phyloP scores from a whole-genome alignment of 2,888 invertebrate species.

The Harmothoe impar region DNA sequence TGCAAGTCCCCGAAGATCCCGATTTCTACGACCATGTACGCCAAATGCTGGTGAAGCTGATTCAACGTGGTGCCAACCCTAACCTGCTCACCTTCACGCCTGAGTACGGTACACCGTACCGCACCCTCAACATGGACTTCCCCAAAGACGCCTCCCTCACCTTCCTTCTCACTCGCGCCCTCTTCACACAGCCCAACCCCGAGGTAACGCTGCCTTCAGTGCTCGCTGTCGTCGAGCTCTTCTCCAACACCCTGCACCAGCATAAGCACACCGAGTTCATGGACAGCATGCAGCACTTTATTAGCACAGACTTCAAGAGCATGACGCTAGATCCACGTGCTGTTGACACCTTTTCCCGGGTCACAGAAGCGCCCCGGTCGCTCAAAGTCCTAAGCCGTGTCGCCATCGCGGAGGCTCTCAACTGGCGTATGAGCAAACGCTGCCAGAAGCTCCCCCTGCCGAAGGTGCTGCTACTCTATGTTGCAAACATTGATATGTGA shows the following conservation, averaged over 20 bases:
- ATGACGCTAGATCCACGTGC: constrained; percentile 46
- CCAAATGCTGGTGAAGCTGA: constrained; percentile 67
- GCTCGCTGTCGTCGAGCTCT: constrained; percentile 67
- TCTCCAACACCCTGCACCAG: constrained; percentile 68
- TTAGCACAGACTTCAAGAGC: constrained; percentile 68
- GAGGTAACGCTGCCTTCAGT: constrained; percentile 60
- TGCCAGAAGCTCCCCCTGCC: constrained; percentile 70
- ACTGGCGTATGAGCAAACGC: constrained; percentile 68
- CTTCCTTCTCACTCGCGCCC: constrained; percentile 68
- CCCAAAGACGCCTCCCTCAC: constrained; percentile 68
- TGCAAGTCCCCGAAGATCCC: constrained; percentile 68
- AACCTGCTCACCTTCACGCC: constrained; percentile 70
- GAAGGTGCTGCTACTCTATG: constrained; percentile 68
- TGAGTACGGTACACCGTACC: constrained; percentile 68
- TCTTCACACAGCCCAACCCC: constrained; percentile 64
- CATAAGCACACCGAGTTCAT: constrained; percentile 68
- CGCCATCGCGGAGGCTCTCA: constrained; percentile 68
- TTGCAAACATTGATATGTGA: constrained; percentile 67
- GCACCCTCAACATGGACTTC: constrained; percentile 60
- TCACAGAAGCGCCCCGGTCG: constrained; percentile 65
- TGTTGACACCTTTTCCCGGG: constrained; percentile 31
- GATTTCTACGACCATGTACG: constrained; percentile 68
- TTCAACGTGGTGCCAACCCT: constrained; percentile 71
- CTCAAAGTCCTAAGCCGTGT: constrained; percentile 70
- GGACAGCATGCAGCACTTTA: constrained; percentile 67